Base-by-base conservation (phyloP, 2,888 invertebrate genomes). In the Glyphotaelius pellucidus region DNA sequence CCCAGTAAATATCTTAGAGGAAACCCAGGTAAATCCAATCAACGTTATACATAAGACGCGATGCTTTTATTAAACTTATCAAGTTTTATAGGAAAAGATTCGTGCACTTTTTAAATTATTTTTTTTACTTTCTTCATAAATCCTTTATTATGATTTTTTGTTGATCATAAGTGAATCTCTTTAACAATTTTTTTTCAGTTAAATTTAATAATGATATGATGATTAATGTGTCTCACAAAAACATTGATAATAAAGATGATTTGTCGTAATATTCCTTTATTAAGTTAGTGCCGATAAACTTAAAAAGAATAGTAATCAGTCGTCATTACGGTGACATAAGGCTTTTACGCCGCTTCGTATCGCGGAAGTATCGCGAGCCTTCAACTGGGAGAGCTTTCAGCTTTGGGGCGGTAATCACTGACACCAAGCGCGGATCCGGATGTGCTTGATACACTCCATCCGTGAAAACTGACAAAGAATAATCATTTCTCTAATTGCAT, bases 311-410 rank as follows among this genome's bases (percentile, higher is more conserved):
- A 38, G 42, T n/a, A 42, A 15, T 35, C 85, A 25, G 42, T 12
- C 85, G 19, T 35, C 85, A 25, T 25, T 35, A 38, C 7, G 85
- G 85, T 25, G 25, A n/a, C 38, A 38, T n/a, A 14, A 31, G 32
- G 31, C 31, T 4, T 32, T 12, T 25, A 38, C 25, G 38, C 12
- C 42, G 12, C n/a, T 85, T 38, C 85, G 42, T 42, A 42, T 42
- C 3, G 38, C 85, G 42, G 85, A 85, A 85, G 38, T 85, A 85
- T 85, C 85, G 85, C 85, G 85, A n/a, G 19, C 38, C 38, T 85
- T 38, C 85, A 25, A 25, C 85, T 4, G 15, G n/a, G 32, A 42
- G 25, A 3, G 85, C 32, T 85, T 85, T 85, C 42, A n/a, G 38
- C 32, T 32, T 32, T 25, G 19, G 25, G 67, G 67, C 67, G 67